Evolutionary conservation across 2,113 vertebrate species (phyloP), one percentile per base, ranked within the genome.

Genomic region (Ceratotherium simum): DNA sequence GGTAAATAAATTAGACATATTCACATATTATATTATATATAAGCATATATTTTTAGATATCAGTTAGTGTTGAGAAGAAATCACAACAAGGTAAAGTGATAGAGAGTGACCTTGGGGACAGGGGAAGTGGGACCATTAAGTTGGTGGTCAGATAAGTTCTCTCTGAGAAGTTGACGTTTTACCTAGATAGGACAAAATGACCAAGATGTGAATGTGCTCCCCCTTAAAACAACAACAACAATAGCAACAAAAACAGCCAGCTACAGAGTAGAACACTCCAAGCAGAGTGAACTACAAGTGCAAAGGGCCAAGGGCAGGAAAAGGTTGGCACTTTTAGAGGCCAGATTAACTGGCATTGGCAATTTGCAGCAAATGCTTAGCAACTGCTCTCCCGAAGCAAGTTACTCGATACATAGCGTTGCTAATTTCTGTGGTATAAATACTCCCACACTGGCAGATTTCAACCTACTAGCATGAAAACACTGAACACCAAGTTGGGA

Each of bases 121-220:
- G 6, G 7, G 8, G 2, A 7, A 72, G 6, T 11, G 27, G 9
- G 11, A 39, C 33, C 20, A 18, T 27, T 13, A 56, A 18, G 25
- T 25, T 36, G 21, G 12, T 5, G 31, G 23, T 29, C 60, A 84
- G 27, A 5, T 20, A 83, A 62, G 48, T 67, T 29, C 1, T 79
- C 6, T 84, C 29, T 27, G 27, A 80, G 58, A 65, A 75, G 31
- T 8, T 69, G 31, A n/a, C 20, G 33, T 69, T 65, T 79, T 31
- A 33, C 10, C 16, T 78, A 69, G 1, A 46, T 21, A 27, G 29
- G 70, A 76, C 25, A 84, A 67, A 72, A 48, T 46, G 42, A 67
- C 0, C 1, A 46, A 3, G 21, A 51, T 4, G 33, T 6, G 29
- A 39, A 69, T 12, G 14, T 0, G 6, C 54, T 29, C 3, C 1